Percentiles rank a stretch among this genome's conserved stretches.
These are phyloP conservation scores for Hemitrygon akajei DNA, from an alignment of 2,797 vertebrate species.

Conservation along the genomic window DNA sequence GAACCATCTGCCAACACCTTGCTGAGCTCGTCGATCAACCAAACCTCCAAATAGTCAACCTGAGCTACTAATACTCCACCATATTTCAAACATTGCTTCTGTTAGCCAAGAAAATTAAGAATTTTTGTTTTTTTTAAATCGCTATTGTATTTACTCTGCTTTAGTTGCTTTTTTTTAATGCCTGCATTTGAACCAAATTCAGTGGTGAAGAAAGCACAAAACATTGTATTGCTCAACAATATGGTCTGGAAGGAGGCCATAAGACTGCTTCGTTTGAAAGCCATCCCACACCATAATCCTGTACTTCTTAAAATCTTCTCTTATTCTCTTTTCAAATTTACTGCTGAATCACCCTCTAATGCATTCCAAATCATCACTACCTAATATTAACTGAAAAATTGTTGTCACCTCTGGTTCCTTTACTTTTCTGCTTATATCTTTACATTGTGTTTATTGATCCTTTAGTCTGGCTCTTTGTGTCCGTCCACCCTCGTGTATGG, in stretches of 20 bases:
- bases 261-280: background rate
- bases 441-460: background rate
- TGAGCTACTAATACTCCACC: no score
- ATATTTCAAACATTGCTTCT: background rate
- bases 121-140: background rate
- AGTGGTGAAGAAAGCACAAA: background rate
- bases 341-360: background rate
- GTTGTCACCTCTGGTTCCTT: background rate
- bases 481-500: background rate
- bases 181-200: background rate
- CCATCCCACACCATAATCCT: background rate
- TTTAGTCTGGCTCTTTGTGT: background rate
- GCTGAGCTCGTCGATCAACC: no score
- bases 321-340: background rate
- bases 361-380: background rate
- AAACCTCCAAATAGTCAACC: no score
- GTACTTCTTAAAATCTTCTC: no score
- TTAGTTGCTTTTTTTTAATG: background rate
- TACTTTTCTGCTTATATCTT: background rate
- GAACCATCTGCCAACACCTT: no score
- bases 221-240: background rate
- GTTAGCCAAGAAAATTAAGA: background rate
- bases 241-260: background rate
- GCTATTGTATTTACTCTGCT: background rate
- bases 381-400: background rate